A percentile compares a stretch with the other conserved stretches of the same genome.
Evolutionary conservation across 2,797 vertebrate species (phyloP).

Genomic region (Sphenopsis melanotis): DNA sequence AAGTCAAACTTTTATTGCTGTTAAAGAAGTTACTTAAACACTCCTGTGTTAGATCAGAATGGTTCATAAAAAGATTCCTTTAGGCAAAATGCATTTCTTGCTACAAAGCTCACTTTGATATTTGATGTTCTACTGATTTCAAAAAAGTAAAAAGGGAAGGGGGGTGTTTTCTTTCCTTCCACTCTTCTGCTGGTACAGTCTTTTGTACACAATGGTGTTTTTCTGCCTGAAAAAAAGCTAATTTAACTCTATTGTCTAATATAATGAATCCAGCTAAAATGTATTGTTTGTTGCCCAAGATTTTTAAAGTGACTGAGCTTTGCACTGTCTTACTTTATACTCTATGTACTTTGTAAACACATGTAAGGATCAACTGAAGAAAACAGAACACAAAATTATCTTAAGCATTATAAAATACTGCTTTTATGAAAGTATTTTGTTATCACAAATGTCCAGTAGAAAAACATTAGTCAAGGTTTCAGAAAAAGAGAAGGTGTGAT

Average conservation of each 20-base stretch:
- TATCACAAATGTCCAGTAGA: background rate
- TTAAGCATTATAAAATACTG: background rate
- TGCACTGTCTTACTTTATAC: background rate
- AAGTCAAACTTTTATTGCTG: background rate
- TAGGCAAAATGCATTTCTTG: background rate
- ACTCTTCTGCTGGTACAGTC: background rate
- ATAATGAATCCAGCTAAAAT: background rate
- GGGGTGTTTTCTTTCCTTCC: background rate
- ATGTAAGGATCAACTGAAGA: background rate
- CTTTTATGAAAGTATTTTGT: background rate
- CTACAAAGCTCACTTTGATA: background rate
- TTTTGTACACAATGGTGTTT: background rate
- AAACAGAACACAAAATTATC: background rate
- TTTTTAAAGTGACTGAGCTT: conserved; percentile 14
- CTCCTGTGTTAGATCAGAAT: background rate
- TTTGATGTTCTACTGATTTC: background rate
- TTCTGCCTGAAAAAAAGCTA: background rate
- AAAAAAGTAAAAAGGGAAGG: background rate
- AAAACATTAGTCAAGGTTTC: background rate
- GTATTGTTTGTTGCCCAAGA: background rate
- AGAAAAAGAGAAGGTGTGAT: background rate
- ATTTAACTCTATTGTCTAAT: background rate
- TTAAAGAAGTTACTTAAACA: background rate
- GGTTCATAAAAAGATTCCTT: background rate
- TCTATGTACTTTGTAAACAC: background rate